Base-by-base conservation (phyloP, 1,140 invertebrate species). In the Pseudoatta argentina region DNA sequence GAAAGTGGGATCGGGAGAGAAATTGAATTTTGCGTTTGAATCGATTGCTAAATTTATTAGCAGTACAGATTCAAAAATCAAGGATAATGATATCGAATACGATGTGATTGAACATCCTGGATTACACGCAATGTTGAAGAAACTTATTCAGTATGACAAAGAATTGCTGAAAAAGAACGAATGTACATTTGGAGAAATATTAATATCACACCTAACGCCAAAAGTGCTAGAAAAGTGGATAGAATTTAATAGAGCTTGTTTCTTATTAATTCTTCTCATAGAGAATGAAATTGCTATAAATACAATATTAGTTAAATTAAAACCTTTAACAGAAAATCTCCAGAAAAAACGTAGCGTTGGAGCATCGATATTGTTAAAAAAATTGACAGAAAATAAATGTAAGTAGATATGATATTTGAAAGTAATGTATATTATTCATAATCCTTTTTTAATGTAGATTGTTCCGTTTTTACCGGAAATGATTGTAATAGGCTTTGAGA, bases 121-220 rank as follows among this genome's bases (percentile, higher is more conserved):
- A 16, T 95, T 98, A 81, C 98, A 98, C 93, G 96, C 97, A 95
- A 96, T 97, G 53, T 92, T 98, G 3, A 98, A 98, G 89, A 98
- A 98, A 94, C 94, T 98, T 18, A 96, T 98, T 21, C 95, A 96
- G 73, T 94, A 97, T 75, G 97, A 98, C 89, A 96, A 96, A 73
- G 91, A 94, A 2, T 93, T 95, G 7, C 27, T 88, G 21, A 87
- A 93, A 69, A 93, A 92, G 39, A 85, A 86, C 16, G 88, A 93
- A 79, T 85, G 73, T 44, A 95, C 95, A 16, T 96, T 97, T 90
- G 94, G 96, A 6, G 85, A 92, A 55, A 79, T 93, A 18, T 87
- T 97, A 21, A 76, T 96, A 16, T 59, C 94, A 57, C 89, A 93
- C 18, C 85, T 97, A 48, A 91, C 93, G 57, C 76, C 61, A 4